Conservation (phyloP, 2,113 vertebrate genomes). For the Tragelaphus imberbis region DNA sequence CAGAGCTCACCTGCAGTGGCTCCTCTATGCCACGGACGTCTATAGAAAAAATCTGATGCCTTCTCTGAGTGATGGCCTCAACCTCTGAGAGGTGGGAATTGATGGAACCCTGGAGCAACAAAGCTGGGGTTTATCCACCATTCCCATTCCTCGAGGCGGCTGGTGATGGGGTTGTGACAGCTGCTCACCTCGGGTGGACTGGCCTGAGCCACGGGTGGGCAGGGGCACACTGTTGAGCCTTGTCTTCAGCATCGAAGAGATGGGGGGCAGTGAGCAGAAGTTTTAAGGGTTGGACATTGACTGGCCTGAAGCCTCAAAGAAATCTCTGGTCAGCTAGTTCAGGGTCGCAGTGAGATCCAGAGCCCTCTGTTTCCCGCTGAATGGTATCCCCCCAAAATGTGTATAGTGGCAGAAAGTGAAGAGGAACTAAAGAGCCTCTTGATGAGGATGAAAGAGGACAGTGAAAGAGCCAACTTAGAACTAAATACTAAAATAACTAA, state of each 20-base stretch:
- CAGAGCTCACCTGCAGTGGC: not conserved
- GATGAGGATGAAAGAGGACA: not conserved
- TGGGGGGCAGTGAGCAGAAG: accelerated
- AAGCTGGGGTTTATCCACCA: not conserved
- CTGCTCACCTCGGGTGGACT: too few relatives aligned
- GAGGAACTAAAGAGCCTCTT: not conserved
- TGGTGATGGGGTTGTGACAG: not conserved
- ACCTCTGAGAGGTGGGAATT: not conserved
- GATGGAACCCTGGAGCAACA: not conserved
- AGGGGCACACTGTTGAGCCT: not conserved
- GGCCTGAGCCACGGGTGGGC: not conserved
- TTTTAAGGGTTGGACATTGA: accelerated
- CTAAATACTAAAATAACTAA: not conserved
- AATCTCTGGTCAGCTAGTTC: not conserved
- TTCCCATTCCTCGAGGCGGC: not conserved
- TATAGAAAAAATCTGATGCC: not conserved
- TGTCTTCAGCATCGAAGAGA: not conserved
- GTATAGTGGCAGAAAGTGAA: not conserved
- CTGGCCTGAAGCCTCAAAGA: accelerated
- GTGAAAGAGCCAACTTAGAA: not conserved
- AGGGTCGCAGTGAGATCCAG: not conserved
- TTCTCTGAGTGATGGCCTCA: not conserved
- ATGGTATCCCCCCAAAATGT: not conserved
- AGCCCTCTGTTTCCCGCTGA: not conserved
- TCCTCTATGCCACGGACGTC: not conserved